These are phyloP conservation scores for Sphinx pinastri DNA, from an alignment of 2,888 invertebrate genomes.

Conservation along the genomic window DNA sequence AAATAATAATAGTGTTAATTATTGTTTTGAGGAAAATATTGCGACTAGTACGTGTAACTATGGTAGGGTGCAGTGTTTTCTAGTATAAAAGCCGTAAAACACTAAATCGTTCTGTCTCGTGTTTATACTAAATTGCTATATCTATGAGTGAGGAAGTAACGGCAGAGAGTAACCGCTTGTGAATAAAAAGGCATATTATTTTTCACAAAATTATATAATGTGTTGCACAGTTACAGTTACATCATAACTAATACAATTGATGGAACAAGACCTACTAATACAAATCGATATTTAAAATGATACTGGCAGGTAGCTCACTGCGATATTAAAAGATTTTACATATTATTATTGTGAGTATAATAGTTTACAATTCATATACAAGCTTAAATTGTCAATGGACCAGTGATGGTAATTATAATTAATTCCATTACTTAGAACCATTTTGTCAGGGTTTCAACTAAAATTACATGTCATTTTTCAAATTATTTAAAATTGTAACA, in stretches of 20 bases:
- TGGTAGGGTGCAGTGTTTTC: no score
- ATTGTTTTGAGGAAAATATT: no score
- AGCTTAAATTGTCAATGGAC: no score
- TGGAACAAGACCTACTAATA: constrained; percentile 14
- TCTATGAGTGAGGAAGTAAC: not conserved
- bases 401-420: not conserved
- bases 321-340: constrained; percentile 14
- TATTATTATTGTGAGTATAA: not conserved
- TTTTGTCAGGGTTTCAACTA: no score
- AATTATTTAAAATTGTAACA: no score
- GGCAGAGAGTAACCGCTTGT: not conserved
- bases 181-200: constrained; percentile 45
- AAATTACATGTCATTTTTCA: no score
- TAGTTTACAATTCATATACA: constrained; percentile 1
- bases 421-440: no score
- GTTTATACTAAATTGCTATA: no score
- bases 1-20: no score
- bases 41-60: no score
- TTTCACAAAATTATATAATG: constrained; percentile 66
- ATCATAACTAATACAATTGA: constrained; percentile 51
- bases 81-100: no score
- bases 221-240: constrained; percentile 47
- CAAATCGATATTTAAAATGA: constrained; percentile 45
- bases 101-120: no score
- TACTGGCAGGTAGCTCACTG: constrained; percentile 41